phyloP scores from a whole-genome alignment of 2,888 invertebrate species.

The Dastarcus helophoroides region DNA sequence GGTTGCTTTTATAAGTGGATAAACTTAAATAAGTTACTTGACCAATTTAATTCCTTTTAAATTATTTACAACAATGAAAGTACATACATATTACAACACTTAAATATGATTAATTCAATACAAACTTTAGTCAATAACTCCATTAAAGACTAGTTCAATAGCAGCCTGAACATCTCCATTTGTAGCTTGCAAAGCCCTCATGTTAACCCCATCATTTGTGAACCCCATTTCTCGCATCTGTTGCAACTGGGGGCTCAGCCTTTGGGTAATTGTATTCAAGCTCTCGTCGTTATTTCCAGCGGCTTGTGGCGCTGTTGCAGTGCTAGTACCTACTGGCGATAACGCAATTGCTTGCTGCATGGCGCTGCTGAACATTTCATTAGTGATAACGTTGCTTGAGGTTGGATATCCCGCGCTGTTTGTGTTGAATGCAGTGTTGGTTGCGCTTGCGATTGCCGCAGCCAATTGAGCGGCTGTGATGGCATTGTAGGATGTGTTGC shows the following conservation, averaged over 20 bases:
- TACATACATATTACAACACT: too few relatives aligned
- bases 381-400: conserved; percentile 48
- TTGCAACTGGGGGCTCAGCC: conserved; percentile 47
- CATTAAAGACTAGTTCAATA: conserved; percentile 76
- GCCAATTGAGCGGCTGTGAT: conserved; percentile 67
- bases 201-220: conserved; percentile 67
- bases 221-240: conserved; percentile 91
- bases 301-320: conserved; percentile 14
- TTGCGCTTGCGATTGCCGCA: conserved; percentile 56
- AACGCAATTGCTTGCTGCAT: conserved; percentile 54
- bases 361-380: conserved; percentile 71
- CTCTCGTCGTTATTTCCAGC: conserved; percentile 15
- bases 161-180: conserved; percentile 83
- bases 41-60: too few relatives aligned
- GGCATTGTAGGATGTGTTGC: conserved; percentile 34
- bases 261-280: conserved; percentile 27
- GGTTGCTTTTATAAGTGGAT: too few relatives aligned
- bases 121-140: conserved; percentile 36
- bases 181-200: conserved; percentile 73
- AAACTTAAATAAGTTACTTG: too few relatives aligned
- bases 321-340: conserved; percentile 18
- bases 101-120: too few relatives aligned
- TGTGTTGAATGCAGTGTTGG: conserved; percentile 26
- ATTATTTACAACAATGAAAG: too few relatives aligned
- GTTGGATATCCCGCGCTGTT: conserved; percentile 22